Evolutionary conservation across 2,888 invertebrate species (phyloP), one percentile per base, ranked within the genome.

Genomic region (Thyatira batis): DNA sequence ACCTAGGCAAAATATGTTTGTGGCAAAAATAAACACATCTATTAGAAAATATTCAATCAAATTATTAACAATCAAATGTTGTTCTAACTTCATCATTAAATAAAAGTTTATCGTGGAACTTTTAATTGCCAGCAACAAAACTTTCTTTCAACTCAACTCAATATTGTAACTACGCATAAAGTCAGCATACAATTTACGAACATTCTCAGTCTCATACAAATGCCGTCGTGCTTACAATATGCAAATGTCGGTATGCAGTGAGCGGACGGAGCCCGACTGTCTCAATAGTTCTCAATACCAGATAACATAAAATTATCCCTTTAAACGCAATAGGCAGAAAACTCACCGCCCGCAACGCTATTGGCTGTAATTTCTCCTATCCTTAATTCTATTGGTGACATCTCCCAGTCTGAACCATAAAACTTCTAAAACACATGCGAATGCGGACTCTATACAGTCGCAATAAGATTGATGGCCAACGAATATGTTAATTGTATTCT

Each of bases 181-280:
- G 13, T 39, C 39, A 1, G 8, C 39, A 4, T 13, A 39, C 11
- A 21, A 21, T 39, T 20, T 13, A 28, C 23, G 23, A 30, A 58
- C 55, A 52, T 59, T 58, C 57, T 50, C 50, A 52, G 51, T 54
- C 49, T 53, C 49, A 57, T 51, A 53, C 5, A 51, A 65, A 65
- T 63, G 51, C 62, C 63, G 54, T 58, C 60, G 63, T 66, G 68
- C 60, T 65, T 51, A 67, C 65, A 66, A 65, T 74, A 82, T 82
- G 83, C 78, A 71, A 81, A 81, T 80, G 71, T 71, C 57, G 77
- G 78, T 75, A 85, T 75, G 72, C 69, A 69, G 63, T 60, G 65
- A 62, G 54, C 66, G 76, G 20, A 20, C 23, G n/a, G 71, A 73
- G 78, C 71, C 80, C 74, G 66, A 71, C 71, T 70, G 79, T 81